Evolutionary conservation across 2,888 invertebrate genomes (phyloP).

Genomic region (Andrena trimmerana): DNA sequence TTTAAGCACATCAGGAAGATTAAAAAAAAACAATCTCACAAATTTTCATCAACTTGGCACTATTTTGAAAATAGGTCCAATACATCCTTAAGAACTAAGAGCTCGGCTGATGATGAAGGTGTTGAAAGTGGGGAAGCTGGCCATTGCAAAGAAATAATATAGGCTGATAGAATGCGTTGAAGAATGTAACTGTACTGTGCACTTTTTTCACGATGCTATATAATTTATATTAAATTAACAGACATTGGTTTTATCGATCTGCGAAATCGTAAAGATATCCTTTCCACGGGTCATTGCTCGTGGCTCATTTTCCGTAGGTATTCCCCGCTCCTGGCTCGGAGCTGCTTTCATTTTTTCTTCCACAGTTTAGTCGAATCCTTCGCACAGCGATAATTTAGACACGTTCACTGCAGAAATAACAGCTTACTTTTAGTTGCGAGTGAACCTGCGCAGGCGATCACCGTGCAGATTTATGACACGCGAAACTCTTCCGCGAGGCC

Average conservation of each 20-base stretch:
- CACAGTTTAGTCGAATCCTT: neutral
- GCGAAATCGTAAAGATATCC: constrained; percentile 16
- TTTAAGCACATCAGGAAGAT: too few species aligned
- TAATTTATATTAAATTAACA: constrained; percentile 13
- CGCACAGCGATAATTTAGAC: neutral
- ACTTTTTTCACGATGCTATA: neutral
- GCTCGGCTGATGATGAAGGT: too few species aligned
- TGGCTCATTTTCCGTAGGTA: constrained; percentile 21
- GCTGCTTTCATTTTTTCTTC: constrained; percentile 23
- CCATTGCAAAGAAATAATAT: neutral
- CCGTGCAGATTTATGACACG: constrained; percentile 31
- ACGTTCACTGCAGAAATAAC: neutral
- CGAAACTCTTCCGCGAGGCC: constrained; percentile 29
- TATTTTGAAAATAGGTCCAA: too few species aligned
- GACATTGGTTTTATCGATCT: constrained; percentile 18
- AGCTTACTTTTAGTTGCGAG: neutral
- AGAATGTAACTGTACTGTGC: constrained; percentile 7
- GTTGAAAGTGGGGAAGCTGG: neutral
- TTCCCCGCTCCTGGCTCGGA: constrained; percentile 17
- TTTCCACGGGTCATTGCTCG: constrained; percentile 39
- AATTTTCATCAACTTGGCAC: too few species aligned
- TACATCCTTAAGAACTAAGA: neutral
- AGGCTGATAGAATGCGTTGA: neutral
- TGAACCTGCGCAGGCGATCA: neutral
- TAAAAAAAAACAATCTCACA: too few species aligned